Conservation (phyloP, 2,113 vertebrate genomes). For the Gobio gobio region DNA sequence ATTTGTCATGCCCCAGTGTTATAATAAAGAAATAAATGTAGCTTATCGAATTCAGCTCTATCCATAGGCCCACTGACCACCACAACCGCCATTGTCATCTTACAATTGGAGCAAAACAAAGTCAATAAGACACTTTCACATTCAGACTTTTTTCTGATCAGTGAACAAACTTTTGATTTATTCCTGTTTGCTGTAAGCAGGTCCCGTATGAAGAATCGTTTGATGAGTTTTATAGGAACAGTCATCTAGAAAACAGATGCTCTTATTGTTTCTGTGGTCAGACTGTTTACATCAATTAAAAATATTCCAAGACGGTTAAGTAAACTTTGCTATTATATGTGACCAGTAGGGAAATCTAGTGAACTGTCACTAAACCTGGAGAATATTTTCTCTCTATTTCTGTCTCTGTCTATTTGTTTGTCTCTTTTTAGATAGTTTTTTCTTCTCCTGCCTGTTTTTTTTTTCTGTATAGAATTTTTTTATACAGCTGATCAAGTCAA, state of each 20-base stretch:
- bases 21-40: constrained; percentile 33
- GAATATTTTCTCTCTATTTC: neutral
- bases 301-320: neutral
- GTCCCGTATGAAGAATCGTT: neutral
- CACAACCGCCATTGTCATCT: neutral
- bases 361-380: neutral
- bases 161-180: neutral
- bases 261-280: constrained; percentile 21
- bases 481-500: neutral
- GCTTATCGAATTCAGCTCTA: constrained; percentile 15
- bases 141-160: neutral
- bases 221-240: neutral
- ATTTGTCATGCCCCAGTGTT: neutral
- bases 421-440: neutral
- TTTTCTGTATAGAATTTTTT: neutral
- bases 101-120: neutral
- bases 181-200: constrained; percentile 5
- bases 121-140: neutral
- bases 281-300: neutral
- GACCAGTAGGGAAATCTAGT: neutral
- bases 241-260: neutral
- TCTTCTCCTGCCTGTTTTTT: neutral
- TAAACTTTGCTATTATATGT: neutral
- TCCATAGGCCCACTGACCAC: neutral
- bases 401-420: neutral